A percentile compares a stretch with the other conserved stretches of the same genome.
Evolutionary conservation across 37 sponge, comb jelly and placozoan genomes (phyloP).

Genomic region (Petrosia ficiformis): DNA sequence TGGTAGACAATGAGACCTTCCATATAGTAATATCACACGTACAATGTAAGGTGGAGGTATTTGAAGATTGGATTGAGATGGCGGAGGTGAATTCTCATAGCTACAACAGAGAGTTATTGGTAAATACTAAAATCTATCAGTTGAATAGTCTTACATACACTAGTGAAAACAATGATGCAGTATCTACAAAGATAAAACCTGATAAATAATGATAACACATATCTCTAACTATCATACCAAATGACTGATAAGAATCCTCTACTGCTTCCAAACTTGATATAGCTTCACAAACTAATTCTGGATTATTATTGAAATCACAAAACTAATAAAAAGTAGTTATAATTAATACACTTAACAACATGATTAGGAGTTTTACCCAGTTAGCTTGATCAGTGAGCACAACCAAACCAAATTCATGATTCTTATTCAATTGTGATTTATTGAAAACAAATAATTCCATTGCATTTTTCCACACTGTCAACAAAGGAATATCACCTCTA

Average conservation of each 20-base stretch:
- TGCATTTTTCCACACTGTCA: conserved; percentile 66
- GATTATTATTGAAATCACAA: conserved; percentile 54
- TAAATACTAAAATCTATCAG: too few relatives aligned
- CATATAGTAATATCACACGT: conserved; percentile 58
- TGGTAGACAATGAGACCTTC: conserved; percentile 60
- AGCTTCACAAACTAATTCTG: conserved; percentile 22
- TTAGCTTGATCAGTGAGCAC: conserved; percentile 51
- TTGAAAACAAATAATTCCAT: conserved; percentile 70
- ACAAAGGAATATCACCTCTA: conserved; percentile 38
- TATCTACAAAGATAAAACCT: conserved; percentile 25
- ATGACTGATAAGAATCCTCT: conserved; percentile 40
- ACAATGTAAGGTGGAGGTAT: conserved; percentile 69
- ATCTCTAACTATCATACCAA: conserved; percentile 29
- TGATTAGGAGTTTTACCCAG: conserved; percentile 32
- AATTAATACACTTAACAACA: not conserved
- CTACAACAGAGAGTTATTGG: too few relatives aligned
- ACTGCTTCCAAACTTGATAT: conserved; percentile 30
- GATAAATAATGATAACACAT: not conserved
- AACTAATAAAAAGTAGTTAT: conserved; percentile 20
- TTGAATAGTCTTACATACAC: conserved; percentile 45
- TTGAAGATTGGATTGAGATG: conserved; percentile 40
- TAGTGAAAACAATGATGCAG: conserved; percentile 54
- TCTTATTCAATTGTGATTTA: conserved; percentile 48
- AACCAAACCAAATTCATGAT: conserved; percentile 76
- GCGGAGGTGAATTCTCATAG: conserved; percentile 25